Evolutionary conservation across 2,888 invertebrate genomes (phyloP), one percentile per base, ranked within the genome.

Genomic region (Schizaphis graminum): DNA sequence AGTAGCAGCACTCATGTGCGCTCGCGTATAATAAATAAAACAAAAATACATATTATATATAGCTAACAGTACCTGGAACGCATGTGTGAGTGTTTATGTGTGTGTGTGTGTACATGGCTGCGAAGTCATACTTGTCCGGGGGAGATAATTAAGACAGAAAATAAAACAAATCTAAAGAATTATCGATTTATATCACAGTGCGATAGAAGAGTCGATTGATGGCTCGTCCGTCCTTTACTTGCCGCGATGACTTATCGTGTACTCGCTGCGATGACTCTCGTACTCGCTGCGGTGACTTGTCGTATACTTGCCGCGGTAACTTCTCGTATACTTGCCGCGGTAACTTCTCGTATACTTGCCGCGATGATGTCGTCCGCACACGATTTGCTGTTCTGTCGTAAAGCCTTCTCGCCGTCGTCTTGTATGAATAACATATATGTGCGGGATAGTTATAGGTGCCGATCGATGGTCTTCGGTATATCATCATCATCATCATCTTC

Each of bases 171-270:
- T n/a, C 16, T 35, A 91, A 85, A 56, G 56, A 44, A 35, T 85
- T 56, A 86, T 85, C n/a, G 44, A 67, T 90, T 35, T 67, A 67
- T 92, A 92, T 92, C 91, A 92, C 91, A 92, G 91, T 85, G 91
- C 91, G 91, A 86, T 86, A 47, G 91, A 53, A 92, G 86, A 77
- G 41, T 84, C 67, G 41, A 28, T n/a, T 53, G 24, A n/a, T 26
- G 90, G 56, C 24, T 47, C 49, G 61, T 87, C 89, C 44, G n/a
- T 57, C 91, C 86, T 7, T 16, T 87, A 28, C 28, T 47, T 47
- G 47, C 47, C 85, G 85, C 41, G 85, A 26, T n/a, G 28, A 28
- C 28, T 61, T 85, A 11, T 28, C 44, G 13, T 35, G 77, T 41
- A 8, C 67, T 28, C 67, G 24, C 35, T 10, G 21, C 77, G 44